Percentiles rank a stretch among this genome's conserved stretches.
These are phyloP conservation scores for Dromiciops gliroides DNA, from an alignment of 2,113 vertebrate species.

Conservation along the genomic window DNA sequence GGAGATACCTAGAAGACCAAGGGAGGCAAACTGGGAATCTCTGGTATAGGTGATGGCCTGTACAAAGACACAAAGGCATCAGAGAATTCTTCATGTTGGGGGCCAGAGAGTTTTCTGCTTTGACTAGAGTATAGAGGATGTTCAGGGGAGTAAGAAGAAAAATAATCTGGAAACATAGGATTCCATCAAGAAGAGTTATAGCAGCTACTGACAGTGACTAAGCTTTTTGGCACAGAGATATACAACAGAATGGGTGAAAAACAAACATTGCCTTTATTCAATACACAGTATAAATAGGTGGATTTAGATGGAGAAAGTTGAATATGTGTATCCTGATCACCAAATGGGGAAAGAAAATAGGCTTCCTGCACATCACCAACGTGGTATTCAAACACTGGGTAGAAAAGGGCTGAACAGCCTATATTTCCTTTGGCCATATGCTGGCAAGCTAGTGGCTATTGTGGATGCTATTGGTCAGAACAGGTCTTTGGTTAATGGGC, in stretches of 20 bases:
- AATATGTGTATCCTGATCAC: background rate
- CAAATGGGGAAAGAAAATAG: background rate
- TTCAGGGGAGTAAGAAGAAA: background rate
- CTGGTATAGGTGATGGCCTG: background rate
- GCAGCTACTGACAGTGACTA: background rate
- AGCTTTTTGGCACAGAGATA: background rate
- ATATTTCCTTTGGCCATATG: conserved; percentile 90
- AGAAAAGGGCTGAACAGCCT: conserved; percentile 92
- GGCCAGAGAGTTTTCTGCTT: background rate
- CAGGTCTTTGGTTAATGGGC: conserved; percentile 93
- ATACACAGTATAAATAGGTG: background rate
- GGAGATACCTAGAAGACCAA: background rate
- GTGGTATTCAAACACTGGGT: conserved; percentile 93
- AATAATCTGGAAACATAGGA: background rate
- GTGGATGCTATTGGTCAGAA: conserved; percentile 96
- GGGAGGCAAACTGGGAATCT: background rate
- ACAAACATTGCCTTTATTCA: background rate
- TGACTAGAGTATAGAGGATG: background rate
- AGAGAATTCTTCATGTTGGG: background rate
- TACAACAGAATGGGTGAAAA: background rate
- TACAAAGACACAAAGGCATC: background rate
- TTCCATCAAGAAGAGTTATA: background rate
- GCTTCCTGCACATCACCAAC: background rate
- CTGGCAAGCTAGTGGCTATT: conserved; percentile 91
- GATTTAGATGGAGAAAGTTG: background rate